A percentile compares a stretch with the other conserved stretches of the same genome.
Conservation (phyloP, 2,888 invertebrate species). For the Rhimphoctona megacephalus region DNA sequence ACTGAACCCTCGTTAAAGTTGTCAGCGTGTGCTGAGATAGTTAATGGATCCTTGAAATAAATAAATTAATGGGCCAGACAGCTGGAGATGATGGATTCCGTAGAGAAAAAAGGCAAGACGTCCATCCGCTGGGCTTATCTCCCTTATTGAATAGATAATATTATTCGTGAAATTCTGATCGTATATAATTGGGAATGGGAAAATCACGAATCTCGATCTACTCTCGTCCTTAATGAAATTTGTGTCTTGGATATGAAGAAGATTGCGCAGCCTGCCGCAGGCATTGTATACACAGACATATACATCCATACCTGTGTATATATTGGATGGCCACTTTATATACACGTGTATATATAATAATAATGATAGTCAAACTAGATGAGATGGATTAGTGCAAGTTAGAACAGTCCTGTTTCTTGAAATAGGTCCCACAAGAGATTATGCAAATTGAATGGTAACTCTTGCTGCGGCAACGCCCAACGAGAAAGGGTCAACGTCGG, state of each 20-base stretch:
- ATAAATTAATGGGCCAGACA: not conserved
- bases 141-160: constrained; percentile 51
- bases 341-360: not conserved
- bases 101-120: not conserved
- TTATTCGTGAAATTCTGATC: constrained; percentile 35
- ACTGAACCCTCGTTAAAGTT: not conserved
- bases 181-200: constrained; percentile 51
- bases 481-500: constrained; percentile 62
- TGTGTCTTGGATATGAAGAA: constrained; percentile 29
- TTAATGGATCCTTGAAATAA: not conserved
- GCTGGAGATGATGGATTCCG: not conserved
- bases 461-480: constrained; percentile 54
- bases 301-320: not conserved
- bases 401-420: constrained; percentile 72
- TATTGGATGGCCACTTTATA: not conserved
- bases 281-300: not conserved
- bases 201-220: constrained; percentile 52
- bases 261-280: not conserved
- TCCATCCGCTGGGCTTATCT: constrained; percentile 5
- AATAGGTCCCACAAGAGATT: constrained; percentile 70
- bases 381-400: constrained; percentile 63
- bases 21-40: not conserved
- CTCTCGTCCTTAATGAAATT: constrained; percentile 47
- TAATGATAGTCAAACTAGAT: constrained; percentile 32
- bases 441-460: constrained; percentile 71